Conservation (phyloP, 2,888 invertebrate species). For the Eilema griseolum region DNA sequence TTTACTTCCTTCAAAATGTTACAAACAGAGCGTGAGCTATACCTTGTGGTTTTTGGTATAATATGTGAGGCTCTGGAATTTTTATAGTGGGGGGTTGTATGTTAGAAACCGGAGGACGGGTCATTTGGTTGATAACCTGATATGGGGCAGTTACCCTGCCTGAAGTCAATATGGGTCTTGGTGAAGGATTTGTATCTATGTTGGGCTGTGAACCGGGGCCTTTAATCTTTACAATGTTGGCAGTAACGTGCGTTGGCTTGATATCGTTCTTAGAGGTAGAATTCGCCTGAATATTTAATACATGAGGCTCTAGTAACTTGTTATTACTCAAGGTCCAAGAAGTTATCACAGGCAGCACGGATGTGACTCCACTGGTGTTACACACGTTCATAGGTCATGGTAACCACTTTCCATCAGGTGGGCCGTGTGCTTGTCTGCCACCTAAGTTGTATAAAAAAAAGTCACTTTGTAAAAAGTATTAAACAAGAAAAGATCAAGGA, state of each 20-base stretch:
- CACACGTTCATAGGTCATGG: no score
- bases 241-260: slow-evolving; percentile 73
- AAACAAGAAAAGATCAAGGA: no score
- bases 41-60: slow-evolving; percentile 81
- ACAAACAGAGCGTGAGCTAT: no score
- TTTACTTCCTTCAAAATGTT: no score
- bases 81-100: slow-evolving; percentile 90
- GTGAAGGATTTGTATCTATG: slow-evolving; percentile 62
- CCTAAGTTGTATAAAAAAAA: no score
- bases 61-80: slow-evolving; percentile 86
- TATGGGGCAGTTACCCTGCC: slow-evolving; percentile 75
- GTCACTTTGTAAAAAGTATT: no score
- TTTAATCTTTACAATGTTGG: slow-evolving; percentile 82
- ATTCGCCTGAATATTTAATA: slow-evolving; percentile 71
- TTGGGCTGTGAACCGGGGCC: slow-evolving; percentile 64
- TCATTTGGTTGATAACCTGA: slow-evolving; percentile 80
- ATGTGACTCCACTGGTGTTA: no score
- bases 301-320: slow-evolving; percentile 76
- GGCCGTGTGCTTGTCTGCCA: no score
- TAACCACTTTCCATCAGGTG: no score
- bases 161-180: slow-evolving; percentile 72
- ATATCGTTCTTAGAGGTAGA: slow-evolving; percentile 63
- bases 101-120: slow-evolving; percentile 73
- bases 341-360: slow-evolving; percentile 87
- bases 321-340: slow-evolving; percentile 85